Conservation (phyloP, 2,113 vertebrate genomes). For the Neodon shergylaensis region DNA sequence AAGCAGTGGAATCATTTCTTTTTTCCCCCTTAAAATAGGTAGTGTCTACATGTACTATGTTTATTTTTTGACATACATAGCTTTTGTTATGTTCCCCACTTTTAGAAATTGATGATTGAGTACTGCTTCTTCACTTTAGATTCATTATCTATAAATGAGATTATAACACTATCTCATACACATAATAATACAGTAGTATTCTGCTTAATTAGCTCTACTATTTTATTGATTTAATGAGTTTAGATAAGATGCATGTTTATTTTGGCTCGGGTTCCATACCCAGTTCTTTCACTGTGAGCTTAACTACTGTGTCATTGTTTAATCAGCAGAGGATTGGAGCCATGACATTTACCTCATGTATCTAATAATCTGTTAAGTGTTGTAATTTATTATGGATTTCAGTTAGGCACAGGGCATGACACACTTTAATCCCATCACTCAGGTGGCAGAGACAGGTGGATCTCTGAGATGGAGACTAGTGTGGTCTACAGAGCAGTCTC, state of each 20-base stretch:
- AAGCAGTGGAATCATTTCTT: neutral
- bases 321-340: neutral
- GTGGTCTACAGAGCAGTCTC: neutral
- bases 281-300: neutral
- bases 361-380: neutral
- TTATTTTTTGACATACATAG: neutral
- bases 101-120: neutral
- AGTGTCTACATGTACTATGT: neutral
- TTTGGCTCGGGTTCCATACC: neutral
- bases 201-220: neutral
- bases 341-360: neutral
- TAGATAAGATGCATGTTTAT: neutral
- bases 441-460: neutral
- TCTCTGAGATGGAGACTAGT: neutral
- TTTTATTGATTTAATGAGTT: neutral
- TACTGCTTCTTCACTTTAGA: conserved; percentile 14
- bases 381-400: neutral
- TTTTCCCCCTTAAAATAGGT: neutral
- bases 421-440: neutral
- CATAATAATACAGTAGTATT: neutral
- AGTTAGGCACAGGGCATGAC: neutral
- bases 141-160: conserved; percentile 13
- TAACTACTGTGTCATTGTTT: neutral
- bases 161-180: neutral
- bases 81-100: neutral